Evolutionary conservation across 2,797 vertebrate genomes (phyloP), one percentile per base, ranked within the genome.

Genomic region (Zonotrichia albicollis): DNA sequence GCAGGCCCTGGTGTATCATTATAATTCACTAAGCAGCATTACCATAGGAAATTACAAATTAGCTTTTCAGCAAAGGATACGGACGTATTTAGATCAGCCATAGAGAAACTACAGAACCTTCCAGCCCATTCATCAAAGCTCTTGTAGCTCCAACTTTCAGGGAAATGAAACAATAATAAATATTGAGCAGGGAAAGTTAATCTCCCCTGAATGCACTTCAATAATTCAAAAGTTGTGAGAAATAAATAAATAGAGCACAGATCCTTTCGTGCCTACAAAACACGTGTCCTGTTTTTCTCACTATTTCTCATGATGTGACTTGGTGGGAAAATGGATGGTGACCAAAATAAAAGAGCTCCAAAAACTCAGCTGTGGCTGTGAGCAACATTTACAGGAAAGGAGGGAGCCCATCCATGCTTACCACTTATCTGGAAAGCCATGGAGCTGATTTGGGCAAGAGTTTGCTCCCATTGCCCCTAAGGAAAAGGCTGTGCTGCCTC

Each of bases 81-180:
- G 0, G 43, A 27, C 58, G 4, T 93, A 86, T 89, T 96, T 93
- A 95, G 84, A 90, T 92, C 77, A 90, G 83, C 84, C 77, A 68
- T 2, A 82, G 93, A 93, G 79, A 70, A 95, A 94, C 87, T 92
- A 62, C 82, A 88, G 89, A 84, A 82, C 62, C 79, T 61, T 76
- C 79, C 87, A 77, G 77, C 40, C 77, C 95, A 84, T 96, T 91
- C 77, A 87, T 94, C 94, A 92, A 71, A 82, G 53, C 77, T 67
- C 92, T 57, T 3, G 1, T 13, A 87, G 81, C 71, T 90, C 54
- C 65, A 67, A 71, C 76, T 90, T 86, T 42, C 88, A 95, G 73
- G 48, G 48, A 95, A 97, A 94, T 82, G 89, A 95, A 95, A 96
- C 67, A 88, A 94, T 87, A 96, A 96, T 96, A 96, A 96, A 96